Evolutionary conservation across 2,113 vertebrate genomes (phyloP).

Genomic region (Panurus biarmicus): DNA sequence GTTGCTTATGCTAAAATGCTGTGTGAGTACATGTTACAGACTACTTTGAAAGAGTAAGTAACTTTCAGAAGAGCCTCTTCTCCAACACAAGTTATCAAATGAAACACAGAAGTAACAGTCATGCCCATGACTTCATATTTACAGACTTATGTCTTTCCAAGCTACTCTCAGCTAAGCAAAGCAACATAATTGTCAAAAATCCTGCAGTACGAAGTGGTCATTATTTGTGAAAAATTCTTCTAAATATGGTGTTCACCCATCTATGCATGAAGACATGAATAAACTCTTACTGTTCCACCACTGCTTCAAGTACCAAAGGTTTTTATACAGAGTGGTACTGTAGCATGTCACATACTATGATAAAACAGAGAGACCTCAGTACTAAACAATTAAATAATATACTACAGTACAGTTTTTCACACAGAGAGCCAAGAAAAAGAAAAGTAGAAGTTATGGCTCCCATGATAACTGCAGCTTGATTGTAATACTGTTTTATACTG

Average conservation of each 20-base stretch:
- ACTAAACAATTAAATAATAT: slow-evolving; percentile 23
- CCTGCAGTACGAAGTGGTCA: neutral
- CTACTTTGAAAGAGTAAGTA: neutral
- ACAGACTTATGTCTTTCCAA: neutral
- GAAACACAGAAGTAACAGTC: neutral
- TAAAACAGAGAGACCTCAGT: slow-evolving; percentile 42
- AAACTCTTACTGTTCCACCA: slow-evolving; percentile 12
- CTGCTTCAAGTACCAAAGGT: slow-evolving; percentile 10
- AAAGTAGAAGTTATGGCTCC: slow-evolving; percentile 27
- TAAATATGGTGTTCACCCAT: neutral
- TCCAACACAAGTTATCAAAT: neutral
- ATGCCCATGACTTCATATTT: neutral
- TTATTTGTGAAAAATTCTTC: neutral
- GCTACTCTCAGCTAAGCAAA: neutral
- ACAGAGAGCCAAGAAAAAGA: slow-evolving; percentile 15
- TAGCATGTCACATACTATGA: neutral
- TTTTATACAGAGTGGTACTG: slow-evolving; percentile 40
- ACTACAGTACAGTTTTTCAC: neutral
- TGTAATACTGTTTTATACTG: neutral
- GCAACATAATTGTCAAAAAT: neutral
- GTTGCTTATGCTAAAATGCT: neutral
- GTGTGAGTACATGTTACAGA: neutral
- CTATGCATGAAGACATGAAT: neutral
- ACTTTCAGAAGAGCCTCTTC: neutral
- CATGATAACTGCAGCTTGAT: slow-evolving; percentile 31